phyloP scores from a whole-genome alignment of 2,888 invertebrate species.

The Rhopalosiphum nymphaeae region DNA sequence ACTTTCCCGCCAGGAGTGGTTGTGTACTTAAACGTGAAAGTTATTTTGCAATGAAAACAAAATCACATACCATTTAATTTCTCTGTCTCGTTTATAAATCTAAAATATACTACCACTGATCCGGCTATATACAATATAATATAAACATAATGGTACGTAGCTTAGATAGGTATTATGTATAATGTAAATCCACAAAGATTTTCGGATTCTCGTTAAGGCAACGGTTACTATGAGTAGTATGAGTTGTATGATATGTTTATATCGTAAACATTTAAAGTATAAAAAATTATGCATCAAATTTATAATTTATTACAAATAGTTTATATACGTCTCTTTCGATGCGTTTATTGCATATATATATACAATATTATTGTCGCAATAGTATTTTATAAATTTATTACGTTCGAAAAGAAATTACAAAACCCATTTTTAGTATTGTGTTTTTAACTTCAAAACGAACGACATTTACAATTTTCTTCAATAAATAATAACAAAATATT shows the following conservation, averaged over 20 bases:
- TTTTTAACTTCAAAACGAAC: neutral
- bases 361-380: neutral
- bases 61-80: neutral
- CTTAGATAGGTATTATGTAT: neutral
- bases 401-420: neutral
- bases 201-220: neutral
- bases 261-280: no score
- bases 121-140: neutral
- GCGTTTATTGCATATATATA: no score
- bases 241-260: no score
- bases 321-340: neutral
- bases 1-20: neutral
- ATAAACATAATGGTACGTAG: neutral
- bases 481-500: neutral
- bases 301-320: neutral
- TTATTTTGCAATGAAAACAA: conserved; percentile 36
- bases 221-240: neutral
- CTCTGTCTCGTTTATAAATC: neutral
- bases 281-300: no score
- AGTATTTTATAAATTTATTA: neutral
- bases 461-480: neutral
- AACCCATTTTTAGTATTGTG: neutral
- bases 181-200: neutral
- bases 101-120: neutral
- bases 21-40: conserved; percentile 34